Evolutionary conservation across 2,888 invertebrate genomes (phyloP), one percentile per base, ranked within the genome.

Genomic region (Copidosoma aretas): DNA sequence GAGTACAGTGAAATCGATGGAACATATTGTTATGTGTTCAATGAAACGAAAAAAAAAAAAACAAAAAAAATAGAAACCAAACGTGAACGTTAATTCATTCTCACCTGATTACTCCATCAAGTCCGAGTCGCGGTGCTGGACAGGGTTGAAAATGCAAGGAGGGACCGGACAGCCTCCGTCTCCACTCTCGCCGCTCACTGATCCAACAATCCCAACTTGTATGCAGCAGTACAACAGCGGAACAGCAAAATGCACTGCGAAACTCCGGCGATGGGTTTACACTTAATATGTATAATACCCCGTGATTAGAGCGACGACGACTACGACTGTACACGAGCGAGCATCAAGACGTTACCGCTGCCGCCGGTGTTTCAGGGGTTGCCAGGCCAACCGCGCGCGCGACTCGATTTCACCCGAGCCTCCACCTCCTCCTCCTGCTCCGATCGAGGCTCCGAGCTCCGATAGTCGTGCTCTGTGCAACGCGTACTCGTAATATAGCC

Each of bases 311-410:
- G 12, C 10, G 17, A 19, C 21, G 21, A 52, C 10, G 8, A n/a
- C 51, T 17, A 22, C 53, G 22, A 19, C 21, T 14, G 53, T 15
- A n/a, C n/a, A n/a, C n/a, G n/a, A n/a, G 12, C 54, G n/a, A 15
- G 21, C 5, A 10, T 3, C 21, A 56, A 8, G 24, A 49, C 4
- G 25, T n/a, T n/a, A n/a, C n/a, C n/a, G n/a, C n/a, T n/a, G n/a
- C n/a, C n/a, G n/a, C n/a, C 17, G 41, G 57, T 62, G 60, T 61
- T 52, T 59, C 51, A 46, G 59, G 59, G 62, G 70, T 70, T 70
- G 66, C 70, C 70, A 63, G 56, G 70, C 56, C 70, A 66, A 70
- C 69, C 63, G 56, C n/a, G 19, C 21, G 46, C n/a, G 46, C 14
- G 53, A 24, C 56, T 60, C 56, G 43, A 60, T 60, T 67, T 63